These are phyloP conservation scores for Pseudorectes ferrugineus DNA, from an alignment of 2,113 vertebrate genomes.

Conservation along the genomic window DNA sequence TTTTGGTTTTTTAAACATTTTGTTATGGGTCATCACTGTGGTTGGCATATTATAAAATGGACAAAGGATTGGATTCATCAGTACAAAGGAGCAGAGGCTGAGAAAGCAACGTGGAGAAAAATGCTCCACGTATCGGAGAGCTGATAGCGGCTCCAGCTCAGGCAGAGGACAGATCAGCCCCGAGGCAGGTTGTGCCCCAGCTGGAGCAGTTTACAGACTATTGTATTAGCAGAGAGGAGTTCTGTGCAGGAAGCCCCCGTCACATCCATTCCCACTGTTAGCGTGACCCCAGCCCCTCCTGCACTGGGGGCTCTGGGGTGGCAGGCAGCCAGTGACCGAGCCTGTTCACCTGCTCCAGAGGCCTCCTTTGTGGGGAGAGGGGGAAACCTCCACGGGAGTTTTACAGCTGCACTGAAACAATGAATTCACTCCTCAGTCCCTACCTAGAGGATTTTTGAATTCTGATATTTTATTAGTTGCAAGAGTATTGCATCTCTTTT, in stretches of 20 bases:
- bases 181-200: not conserved
- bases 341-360: not conserved
- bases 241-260: not conserved
- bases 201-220: not conserved
- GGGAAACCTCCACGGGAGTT: not conserved
- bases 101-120: not conserved
- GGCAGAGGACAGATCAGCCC: not conserved
- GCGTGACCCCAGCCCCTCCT: not conserved
- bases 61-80: not conserved
- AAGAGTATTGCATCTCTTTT: not conserved
- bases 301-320: not conserved
- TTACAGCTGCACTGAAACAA: conserved; percentile 2
- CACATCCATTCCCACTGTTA: not conserved
- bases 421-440: not conserved
- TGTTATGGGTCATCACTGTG: not conserved
- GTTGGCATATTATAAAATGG: not conserved
- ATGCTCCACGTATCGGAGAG: rapidly evolving
- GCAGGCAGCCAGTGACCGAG: not conserved
- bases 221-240: not conserved
- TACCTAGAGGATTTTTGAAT: not conserved
- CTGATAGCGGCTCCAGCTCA: not conserved
- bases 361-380: not conserved
- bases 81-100: not conserved
- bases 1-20: not conserved
- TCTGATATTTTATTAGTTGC: not conserved